Evolutionary conservation across 2,888 invertebrate genomes (phyloP), one percentile per base, ranked within the genome.

Genomic region (Nemoura dubitans): DNA sequence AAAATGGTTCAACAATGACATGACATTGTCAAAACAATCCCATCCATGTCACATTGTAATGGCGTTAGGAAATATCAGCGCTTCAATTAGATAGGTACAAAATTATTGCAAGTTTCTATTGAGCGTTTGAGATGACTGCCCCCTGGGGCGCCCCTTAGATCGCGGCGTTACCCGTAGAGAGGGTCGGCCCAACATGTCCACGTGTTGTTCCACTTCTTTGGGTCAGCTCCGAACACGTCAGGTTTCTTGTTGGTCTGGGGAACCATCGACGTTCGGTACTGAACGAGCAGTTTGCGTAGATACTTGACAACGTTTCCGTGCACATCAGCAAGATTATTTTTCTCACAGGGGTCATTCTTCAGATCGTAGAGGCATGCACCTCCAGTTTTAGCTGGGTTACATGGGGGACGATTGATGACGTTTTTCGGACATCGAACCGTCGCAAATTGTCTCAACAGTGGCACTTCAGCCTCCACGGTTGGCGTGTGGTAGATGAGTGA

Each of bases 291-390:
- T 30, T 92, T 90, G 89, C 93, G 92, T 90, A 93, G 91, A 87
- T 92, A 89, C 29, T 92, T 90, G n/a, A 90, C 93, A 16, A 95
- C 93, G 88, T 93, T 93, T 5, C 91, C 90, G 89, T 92, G 91
- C 26, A 90, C 89, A 59, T 90, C 90, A 5, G 91, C 92, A 29
- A 94, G 90, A 89, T 97, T 96, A 89, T 94, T 94, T 86, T 94
- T 94, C 91, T 97, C 97, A 89, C 96, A 95, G 0, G 97, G 97
- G 91, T 97, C 97, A 85, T 93, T 93, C 0, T 94, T 93, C 80
- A 97, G 94, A 90, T 97, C 95, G 91, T 94, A 97, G 21, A 96
- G 92, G 89, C 96, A 96, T 0, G 86, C 85, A 2, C 77, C 80
- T 7, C 86, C 87, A 2, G 83, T 29, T 36, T 86, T 77, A 0